Conservation (phyloP, 2,797 vertebrate species). For the Hypotaenidia okinawae region DNA sequence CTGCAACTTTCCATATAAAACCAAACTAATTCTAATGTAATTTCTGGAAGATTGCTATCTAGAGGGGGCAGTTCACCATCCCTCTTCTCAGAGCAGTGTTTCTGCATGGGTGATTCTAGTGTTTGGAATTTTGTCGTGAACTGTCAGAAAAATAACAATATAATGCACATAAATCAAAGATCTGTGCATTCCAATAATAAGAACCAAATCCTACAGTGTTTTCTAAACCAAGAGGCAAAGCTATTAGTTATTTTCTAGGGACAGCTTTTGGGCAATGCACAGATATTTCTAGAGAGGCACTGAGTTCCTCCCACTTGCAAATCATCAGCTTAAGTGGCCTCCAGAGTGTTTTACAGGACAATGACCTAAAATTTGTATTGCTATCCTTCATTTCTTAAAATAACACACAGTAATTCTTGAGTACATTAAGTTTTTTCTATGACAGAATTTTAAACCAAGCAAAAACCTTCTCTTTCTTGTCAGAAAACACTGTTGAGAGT, state of each 20-base stretch:
- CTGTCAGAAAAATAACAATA: neutral
- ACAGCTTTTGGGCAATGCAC: neutral
- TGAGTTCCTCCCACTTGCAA: neutral
- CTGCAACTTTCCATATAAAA: neutral
- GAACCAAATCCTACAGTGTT: neutral
- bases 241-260: neutral
- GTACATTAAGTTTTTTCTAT: neutral
- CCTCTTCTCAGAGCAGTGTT: neutral
- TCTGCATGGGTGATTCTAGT: neutral
- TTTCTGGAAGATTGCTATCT: neutral
- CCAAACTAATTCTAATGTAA: neutral
- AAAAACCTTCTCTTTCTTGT: neutral
- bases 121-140: neutral
- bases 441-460: neutral
- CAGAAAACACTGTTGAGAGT: neutral
- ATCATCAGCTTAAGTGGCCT: neutral
- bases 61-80: neutral
- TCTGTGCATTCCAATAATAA: neutral
- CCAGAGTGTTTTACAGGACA: neutral
- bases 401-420: neutral
- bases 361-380: neutral
- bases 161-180: neutral
- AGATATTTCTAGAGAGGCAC: neutral
- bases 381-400: neutral
- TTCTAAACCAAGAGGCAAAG: neutral